Evolutionary conservation across 2,113 vertebrate genomes (phyloP), one percentile per base, ranked within the genome.

Genomic region (Astatotilapia flaviijosephi): DNA sequence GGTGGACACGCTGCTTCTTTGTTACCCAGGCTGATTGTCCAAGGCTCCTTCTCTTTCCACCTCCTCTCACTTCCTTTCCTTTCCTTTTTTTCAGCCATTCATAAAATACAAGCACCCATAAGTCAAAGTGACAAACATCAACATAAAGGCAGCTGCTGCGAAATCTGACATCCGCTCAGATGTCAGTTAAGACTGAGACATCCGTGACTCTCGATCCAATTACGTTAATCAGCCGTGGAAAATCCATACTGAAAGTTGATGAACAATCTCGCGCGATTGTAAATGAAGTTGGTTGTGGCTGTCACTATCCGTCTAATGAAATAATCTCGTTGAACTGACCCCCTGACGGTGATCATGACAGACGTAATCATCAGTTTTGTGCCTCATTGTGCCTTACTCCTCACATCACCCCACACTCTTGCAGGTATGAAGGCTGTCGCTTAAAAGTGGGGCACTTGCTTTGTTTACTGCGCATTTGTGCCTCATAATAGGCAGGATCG

Each of bases 171-270:
- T 84, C 77, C 70, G 12, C 75, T 84, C 83, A 84, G 49, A 84
- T 82, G 88, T 89, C 89, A 87, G 84, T 54, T 89, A 84, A 86
- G 80, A 93, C 89, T 86, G 89, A 93, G 89, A 94, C 92, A 83
- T 94, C 83, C 92, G 42, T 80, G 82, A 90, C 90, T 92, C 89
- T 88, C 91, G 90, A 93, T 96, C 94, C 94, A 94, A 93, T 96
- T 95, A 94, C 84, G 91, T 87, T 92, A 92, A 95, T 92, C 93
- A 86, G 91, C 94, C 95, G 91, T 87, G 93, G 93, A 93, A 95
- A 95, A 94, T 95, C 94, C 87, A 91, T 86, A 92, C 82, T 92
- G 92, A 93, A 85, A 91, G 89, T 91, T 96, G 95, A 96, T 95
- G 94, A 96, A 95, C 93, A 95, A 95, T 95, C 94, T 89, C 23